Conservation (phyloP, 2,797 vertebrate genomes). For the Clarias platycephalus region DNA sequence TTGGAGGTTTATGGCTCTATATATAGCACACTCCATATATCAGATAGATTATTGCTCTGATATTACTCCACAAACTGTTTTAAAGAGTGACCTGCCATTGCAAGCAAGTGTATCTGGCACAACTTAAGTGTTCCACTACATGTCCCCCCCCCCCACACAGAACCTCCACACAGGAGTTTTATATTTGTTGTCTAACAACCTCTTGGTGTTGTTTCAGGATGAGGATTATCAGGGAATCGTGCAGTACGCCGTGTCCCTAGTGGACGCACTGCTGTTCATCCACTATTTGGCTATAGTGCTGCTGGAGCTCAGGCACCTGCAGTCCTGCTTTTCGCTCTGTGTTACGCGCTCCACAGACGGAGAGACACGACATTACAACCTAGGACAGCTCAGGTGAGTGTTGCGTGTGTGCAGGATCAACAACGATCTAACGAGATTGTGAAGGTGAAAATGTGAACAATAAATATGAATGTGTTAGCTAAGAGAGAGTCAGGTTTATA, state of each 20-base stretch:
- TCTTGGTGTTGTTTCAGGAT: slow-evolving; percentile 69
- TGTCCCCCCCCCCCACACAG: neutral
- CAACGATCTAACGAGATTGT: neutral
- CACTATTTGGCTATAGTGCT: slow-evolving; percentile 93
- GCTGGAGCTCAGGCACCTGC: slow-evolving; percentile 89
- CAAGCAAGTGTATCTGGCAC: neutral
- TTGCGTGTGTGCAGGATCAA: neutral
- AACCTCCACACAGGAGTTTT: neutral
- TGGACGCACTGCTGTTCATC: slow-evolving; percentile 93
- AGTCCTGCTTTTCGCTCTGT: slow-evolving; percentile 84
- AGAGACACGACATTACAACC: slow-evolving; percentile 86
- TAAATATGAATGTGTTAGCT: neutral
- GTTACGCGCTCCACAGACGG: slow-evolving; percentile 88
- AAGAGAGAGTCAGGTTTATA: neutral
- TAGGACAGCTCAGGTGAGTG: slow-evolving; percentile 86
- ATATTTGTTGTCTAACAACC: neutral
- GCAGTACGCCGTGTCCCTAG: slow-evolving; percentile 90
- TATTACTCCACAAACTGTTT: neutral
- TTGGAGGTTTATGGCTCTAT: neutral
- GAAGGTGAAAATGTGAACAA: neutral
- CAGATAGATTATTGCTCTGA: neutral
- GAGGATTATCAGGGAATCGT: slow-evolving; percentile 91
- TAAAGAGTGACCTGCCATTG: neutral
- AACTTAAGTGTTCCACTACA: neutral
- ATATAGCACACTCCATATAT: neutral